Percentiles rank a stretch among this genome's conserved stretches.
These are phyloP conservation scores for Sebastes fasciatus DNA, from an alignment of 2,113 vertebrate genomes.

Conservation along the genomic window DNA sequence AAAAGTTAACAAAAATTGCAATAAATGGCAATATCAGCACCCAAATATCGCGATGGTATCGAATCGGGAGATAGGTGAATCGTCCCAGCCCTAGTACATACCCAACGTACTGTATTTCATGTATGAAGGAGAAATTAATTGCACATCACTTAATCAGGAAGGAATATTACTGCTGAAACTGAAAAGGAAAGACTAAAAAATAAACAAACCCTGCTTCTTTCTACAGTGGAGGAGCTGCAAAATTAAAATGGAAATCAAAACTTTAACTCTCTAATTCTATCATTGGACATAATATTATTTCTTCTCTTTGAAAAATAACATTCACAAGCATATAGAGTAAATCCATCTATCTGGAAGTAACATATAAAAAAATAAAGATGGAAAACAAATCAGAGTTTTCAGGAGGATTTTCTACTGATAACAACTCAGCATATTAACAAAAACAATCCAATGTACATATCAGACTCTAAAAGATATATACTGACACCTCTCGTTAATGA, in stretches of 20 bases:
- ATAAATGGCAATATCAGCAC: too few species aligned
- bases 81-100: background rate
- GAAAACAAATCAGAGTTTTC: constrained; percentile 55
- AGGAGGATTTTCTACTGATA: constrained; percentile 34
- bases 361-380: constrained; percentile 77
- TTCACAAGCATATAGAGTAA: constrained; percentile 72
- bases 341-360: constrained; percentile 69
- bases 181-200: constrained; percentile 17
- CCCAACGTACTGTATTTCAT: constrained; percentile 16
- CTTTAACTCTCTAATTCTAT: constrained; percentile 25
- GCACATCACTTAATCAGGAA: constrained; percentile 29
- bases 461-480: constrained; percentile 73
- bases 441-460: constrained; percentile 73
- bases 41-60: too few species aligned
- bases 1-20: too few species aligned
- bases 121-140: constrained; percentile 35
- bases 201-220: constrained; percentile 13
- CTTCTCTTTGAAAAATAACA: constrained; percentile 70
- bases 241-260: constrained; percentile 33
- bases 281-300: constrained; percentile 35
- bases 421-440: constrained; percentile 67
- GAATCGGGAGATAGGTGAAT: too few species aligned
- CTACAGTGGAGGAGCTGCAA: constrained; percentile 24
- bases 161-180: constrained; percentile 23
- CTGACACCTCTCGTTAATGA: constrained; percentile 66